A percentile compares a stretch with the other conserved stretches of the same genome.
These are phyloP conservation scores for Petaurus breviceps DNA, from an alignment of 2,113 vertebrate species.

Conservation along the genomic window DNA sequence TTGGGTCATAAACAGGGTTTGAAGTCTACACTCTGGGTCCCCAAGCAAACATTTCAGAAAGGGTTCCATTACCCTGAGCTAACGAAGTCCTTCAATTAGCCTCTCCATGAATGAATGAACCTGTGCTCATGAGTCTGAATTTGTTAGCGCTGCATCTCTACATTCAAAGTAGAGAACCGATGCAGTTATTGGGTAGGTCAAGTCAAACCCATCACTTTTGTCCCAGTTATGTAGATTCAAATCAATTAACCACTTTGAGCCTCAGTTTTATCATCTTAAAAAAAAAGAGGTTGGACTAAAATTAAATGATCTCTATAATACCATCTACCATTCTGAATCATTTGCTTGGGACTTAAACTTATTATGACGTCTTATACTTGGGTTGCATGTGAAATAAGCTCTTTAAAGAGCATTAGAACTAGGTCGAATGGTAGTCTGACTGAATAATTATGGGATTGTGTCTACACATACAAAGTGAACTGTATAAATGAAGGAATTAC, in stretches of 20 bases:
- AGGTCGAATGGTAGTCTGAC: not conserved
- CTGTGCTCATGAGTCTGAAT: constrained; percentile 22
- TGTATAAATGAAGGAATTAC: constrained; percentile 31
- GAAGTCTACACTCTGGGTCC: constrained; percentile 12
- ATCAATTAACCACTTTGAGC: not conserved
- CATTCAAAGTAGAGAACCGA: not conserved
- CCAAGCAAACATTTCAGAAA: constrained; percentile 18
- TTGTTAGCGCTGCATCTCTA: not conserved
- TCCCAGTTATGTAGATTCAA: not conserved
- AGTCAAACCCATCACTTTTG: not conserved
- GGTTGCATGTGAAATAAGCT: not conserved
- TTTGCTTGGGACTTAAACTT: not conserved
- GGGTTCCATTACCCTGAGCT: not conserved
- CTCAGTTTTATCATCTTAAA: not conserved
- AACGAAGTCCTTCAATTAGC: not conserved
- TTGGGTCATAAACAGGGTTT: not conserved
- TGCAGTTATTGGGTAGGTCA: not conserved
- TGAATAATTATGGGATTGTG: not conserved
- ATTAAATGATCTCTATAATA: not conserved
- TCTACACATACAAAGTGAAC: constrained; percentile 11
- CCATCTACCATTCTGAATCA: not conserved
- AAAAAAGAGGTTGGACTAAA: not conserved
- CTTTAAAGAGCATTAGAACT: not conserved
- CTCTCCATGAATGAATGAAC: not conserved
- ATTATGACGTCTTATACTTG: not conserved